Percentiles rank a stretch among this genome's conserved stretches.
Evolutionary conservation across 2,888 invertebrate species (phyloP).

Genomic region (Baccha elongata): DNA sequence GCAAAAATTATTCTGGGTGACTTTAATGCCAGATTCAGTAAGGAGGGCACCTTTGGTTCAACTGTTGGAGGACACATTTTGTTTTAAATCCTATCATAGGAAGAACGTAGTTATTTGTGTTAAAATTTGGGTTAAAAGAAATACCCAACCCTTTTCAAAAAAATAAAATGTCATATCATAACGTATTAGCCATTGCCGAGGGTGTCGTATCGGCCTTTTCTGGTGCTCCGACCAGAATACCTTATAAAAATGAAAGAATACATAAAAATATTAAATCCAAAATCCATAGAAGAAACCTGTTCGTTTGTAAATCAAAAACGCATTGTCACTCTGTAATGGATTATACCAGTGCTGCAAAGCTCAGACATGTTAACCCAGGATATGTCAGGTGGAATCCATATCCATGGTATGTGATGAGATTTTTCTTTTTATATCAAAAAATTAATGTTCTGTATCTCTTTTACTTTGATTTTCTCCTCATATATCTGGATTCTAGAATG

Average conservation of each 20-base stretch:
- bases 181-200: too few relatives aligned
- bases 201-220: too few relatives aligned
- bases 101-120: too few relatives aligned
- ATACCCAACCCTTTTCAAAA: too few relatives aligned
- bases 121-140: too few relatives aligned
- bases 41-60: too few relatives aligned
- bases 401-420: conserved; percentile 35
- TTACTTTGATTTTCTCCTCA: conserved; percentile 18
- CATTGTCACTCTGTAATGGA: conserved; percentile 36
- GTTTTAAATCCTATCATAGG: too few relatives aligned
- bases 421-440: conserved; percentile 3
- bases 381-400: conserved; percentile 38
- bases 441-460: conserved; percentile 29
- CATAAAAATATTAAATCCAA: neutral
- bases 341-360: conserved; percentile 16
- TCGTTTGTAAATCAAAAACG: conserved; percentile 23
- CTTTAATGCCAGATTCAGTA: too few relatives aligned
- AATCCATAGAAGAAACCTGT: conserved; percentile 12
- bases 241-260: neutral
- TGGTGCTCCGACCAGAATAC: neutral
- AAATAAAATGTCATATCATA: too few relatives aligned
- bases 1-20: too few relatives aligned
- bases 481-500: neutral
- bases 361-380: conserved; percentile 66
- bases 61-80: too few relatives aligned